Evolutionary conservation across 2,113 vertebrate genomes (phyloP).

Genomic region (Nothobranchius furzeri): DNA sequence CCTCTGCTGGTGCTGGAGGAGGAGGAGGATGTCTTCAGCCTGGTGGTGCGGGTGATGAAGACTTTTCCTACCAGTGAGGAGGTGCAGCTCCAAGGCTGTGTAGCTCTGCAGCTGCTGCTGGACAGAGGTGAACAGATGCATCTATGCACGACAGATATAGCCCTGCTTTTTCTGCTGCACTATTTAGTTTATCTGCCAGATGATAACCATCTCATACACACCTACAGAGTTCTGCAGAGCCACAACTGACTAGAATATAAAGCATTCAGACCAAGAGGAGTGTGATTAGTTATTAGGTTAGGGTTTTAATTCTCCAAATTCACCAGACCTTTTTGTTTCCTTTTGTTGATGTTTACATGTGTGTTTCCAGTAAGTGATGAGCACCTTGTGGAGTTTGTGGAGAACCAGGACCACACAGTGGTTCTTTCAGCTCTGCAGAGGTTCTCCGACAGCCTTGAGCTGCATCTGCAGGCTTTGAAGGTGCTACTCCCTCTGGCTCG

Average conservation of each 20-base stretch:
- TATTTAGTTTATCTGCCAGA: not conserved
- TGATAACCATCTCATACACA: too few species aligned
- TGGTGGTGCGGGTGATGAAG: conserved; percentile 88
- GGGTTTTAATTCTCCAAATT: too few species aligned
- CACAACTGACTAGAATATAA: too few species aligned
- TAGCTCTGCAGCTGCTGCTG: conserved; percentile 84
- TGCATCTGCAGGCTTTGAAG: conserved; percentile 84
- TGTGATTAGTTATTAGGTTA: too few species aligned
- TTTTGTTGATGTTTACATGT: not conserved
- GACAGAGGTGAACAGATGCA: conserved; percentile 80
- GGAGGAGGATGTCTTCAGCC: conserved; percentile 87
- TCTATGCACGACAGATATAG: not conserved
- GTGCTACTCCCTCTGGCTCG: conserved; percentile 86
- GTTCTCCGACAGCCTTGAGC: conserved; percentile 82
- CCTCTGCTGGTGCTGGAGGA: conserved; percentile 86
- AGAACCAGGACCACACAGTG: conserved; percentile 88
- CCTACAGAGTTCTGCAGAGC: too few species aligned
- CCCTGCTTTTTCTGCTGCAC: not conserved
- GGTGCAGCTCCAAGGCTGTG: conserved; percentile 88
- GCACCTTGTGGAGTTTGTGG: conserved; percentile 91
- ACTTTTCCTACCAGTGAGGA: conserved; percentile 84
- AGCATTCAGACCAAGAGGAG: too few species aligned
- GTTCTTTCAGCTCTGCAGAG: conserved; percentile 81
- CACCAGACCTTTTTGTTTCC: not conserved
- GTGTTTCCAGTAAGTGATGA: conserved; percentile 83